Conservation (phyloP, 92 coral and sea anemone species). For the Palythoa grandiflora region DNA sequence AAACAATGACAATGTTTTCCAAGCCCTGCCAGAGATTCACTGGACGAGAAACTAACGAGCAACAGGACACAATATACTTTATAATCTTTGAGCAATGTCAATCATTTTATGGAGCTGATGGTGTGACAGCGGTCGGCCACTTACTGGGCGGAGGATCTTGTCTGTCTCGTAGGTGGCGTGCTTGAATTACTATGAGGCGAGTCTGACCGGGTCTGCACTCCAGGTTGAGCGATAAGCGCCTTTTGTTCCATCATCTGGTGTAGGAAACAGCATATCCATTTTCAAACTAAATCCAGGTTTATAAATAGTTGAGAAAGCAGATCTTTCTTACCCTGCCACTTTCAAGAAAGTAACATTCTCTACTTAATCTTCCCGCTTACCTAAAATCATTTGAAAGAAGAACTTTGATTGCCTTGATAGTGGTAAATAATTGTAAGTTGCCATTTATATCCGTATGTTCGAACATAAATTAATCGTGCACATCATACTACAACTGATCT, state of each 20-base stretch:
- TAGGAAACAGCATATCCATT: background rate
- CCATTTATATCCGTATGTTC: too few species aligned
- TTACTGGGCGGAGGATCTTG: constrained; percentile 64
- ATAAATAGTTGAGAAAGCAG: background rate
- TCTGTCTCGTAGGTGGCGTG: constrained; percentile 73
- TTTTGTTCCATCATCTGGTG: constrained; percentile 72
- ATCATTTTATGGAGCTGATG: background rate
- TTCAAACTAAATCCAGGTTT: background rate
- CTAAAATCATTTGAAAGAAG: too few species aligned
- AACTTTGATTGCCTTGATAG: too few species aligned
- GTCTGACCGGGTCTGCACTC: constrained; percentile 62
- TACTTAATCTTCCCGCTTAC: too few species aligned
- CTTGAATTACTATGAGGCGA: constrained; percentile 72
- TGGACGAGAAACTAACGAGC: background rate
- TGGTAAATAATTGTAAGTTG: too few species aligned
- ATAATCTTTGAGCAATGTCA: background rate
- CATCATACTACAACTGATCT: too few species aligned
- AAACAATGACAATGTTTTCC: background rate
- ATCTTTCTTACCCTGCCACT: background rate
- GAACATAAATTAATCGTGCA: too few species aligned
- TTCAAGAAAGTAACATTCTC: too few species aligned
- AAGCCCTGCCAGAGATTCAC: background rate
- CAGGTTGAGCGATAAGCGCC: constrained; percentile 62
- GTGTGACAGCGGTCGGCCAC: background rate
- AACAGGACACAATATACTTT: background rate